Base-by-base conservation (phyloP, 2,888 invertebrate species). In the Zele albiditarsus region DNA sequence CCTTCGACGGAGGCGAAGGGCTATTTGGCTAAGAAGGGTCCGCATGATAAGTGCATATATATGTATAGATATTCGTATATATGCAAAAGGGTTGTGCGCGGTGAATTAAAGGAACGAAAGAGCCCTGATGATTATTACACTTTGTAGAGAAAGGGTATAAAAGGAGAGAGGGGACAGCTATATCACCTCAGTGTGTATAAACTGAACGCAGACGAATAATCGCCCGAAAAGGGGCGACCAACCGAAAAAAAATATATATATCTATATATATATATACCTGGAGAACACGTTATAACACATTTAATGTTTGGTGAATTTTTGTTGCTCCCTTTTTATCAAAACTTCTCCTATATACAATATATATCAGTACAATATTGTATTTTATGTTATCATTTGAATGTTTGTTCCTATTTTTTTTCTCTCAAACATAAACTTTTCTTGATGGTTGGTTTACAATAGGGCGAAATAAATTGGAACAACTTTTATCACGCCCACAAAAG, bases 1-100 rank as follows among this genome's bases (percentile, higher is more conserved):
- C n/a, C 63, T 5, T 38, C n/a, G n/a, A 28, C 33, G n/a, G 20
- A 49, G 31, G 67, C 76, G 76, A 73, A 78, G 79, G 84, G 82
- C 82, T 86, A 84, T 86, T 87, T 84, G 83, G 82, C 83, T 82
- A 83, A 84, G 82, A 82, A 85, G 87, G 83, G 83, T 84, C 27
- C 53, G 14, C 53, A 33, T 33, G 16, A 28, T 23, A 60, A 60
- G 16, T 27, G 20, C 14, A n/a, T 60, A 60, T 28, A 28, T 1
- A 27, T 12, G 14, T 25, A 58, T 27, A 28, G n/a, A 25, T 23
- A 57, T 57, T 25, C 20, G 23, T 5, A 27, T 23, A 58, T 23
- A 58, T 83, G 83, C 84, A 86, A 86, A 85, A 85, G 85, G 85
- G 86, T 85, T 82, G 84, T 81, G 28, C n/a, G 62, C 79, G 80